phyloP scores from a whole-genome alignment of 2,888 invertebrate species.

The Hylaea fasciaria region DNA sequence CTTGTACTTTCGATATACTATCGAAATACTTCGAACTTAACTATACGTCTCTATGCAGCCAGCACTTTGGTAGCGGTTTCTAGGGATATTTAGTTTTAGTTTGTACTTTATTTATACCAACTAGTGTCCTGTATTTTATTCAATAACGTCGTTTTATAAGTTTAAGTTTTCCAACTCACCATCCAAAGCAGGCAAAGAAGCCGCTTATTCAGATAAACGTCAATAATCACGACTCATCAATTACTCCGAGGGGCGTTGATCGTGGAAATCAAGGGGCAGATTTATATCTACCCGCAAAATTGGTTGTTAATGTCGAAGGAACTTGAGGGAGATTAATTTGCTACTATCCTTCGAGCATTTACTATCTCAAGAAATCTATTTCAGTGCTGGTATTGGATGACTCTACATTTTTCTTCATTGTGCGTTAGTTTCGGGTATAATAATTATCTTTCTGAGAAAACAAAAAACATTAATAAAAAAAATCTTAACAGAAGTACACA shows the following conservation, averaged over 20 bases:
- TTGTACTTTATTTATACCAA: too few relatives aligned
- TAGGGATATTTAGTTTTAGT: too few relatives aligned
- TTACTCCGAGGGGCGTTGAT: constrained; percentile 28
- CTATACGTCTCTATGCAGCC: too few relatives aligned
- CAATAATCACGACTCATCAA: constrained; percentile 39
- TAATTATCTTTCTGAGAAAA: too few relatives aligned
- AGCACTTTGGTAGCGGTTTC: too few relatives aligned
- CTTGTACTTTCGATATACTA: too few relatives aligned
- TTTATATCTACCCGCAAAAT: constrained; percentile 22
- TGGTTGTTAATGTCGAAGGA: constrained; percentile 1
- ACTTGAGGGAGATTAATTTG: neutral
- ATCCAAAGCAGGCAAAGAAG: neutral
- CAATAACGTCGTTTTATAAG: neutral
- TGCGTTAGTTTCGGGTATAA: neutral
- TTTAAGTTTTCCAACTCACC: neutral
- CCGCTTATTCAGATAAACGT: neutral
- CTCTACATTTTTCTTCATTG: neutral
- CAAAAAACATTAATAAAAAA: too few relatives aligned
- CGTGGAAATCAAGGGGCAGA: constrained; percentile 6
- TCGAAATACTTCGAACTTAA: too few relatives aligned
- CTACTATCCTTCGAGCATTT: too few relatives aligned
- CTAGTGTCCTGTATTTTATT: too few relatives aligned
- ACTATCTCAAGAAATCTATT: neutral
- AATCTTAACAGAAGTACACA: too few relatives aligned
- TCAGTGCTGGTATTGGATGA: neutral